Evolutionary conservation across 1,140 invertebrate species (phyloP), one percentile per base, ranked within the genome.

Genomic region (Solenopsis fugax): DNA sequence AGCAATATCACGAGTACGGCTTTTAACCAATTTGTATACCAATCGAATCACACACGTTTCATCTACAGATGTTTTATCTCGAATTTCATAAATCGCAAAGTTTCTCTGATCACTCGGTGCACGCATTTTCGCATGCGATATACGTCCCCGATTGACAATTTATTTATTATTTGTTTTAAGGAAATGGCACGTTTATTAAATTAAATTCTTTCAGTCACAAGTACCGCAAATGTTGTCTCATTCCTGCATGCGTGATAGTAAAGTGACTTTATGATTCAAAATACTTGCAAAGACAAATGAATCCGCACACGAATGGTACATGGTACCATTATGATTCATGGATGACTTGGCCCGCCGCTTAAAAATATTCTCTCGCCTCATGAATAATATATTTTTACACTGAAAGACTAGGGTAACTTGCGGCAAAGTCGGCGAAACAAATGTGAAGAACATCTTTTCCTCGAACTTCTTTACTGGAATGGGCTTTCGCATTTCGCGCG

Each of bases 381-480:
- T 69, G 76, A 88, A 84, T 88, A 84, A 87, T 54, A 88, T 69
- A 84, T 84, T 52, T 34, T 69, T 12, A n/a, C 16, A 21, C 21
- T 10, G 64, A 45, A 60, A 29, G n/a, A 73, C 45, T 12, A 54
- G 56, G 48, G 29, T 48, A 21, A 16, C 69, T 72, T 64, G 41
- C 64, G 73, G 50, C 16, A 18, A 60, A 37, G 21, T 60, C 54
- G 24, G 18, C 67, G 56, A 73, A 58, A 73, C 52, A 48, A 82
- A 73, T 82, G 24, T 82, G 12, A 9, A 13, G 24, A 58, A 41
- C 10, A 73, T 60, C 50, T 72, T 24, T 54, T 9, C 4, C 62
- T 3, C 21, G 2, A 73, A 72, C 16, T 58, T 58, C 56, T 58
- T 45, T 18, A 48, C 52, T 9, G 6, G 10, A 56, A 58, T 58